Conservation (phyloP, 2,888 invertebrate genomes). For the Ectemnius continuus region DNA sequence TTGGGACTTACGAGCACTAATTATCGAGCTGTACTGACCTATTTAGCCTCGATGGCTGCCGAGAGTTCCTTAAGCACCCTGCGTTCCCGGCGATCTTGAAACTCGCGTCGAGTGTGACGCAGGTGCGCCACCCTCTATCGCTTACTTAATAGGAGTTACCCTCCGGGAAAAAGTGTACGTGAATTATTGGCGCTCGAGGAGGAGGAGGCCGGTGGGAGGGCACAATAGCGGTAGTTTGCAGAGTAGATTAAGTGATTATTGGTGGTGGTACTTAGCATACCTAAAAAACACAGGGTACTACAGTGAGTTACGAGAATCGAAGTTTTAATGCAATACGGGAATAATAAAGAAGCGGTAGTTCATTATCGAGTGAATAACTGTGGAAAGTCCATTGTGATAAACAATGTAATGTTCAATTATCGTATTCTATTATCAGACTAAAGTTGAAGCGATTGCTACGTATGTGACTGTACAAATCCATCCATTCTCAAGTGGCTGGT, state of each 20-base stretch:
- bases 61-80: constrained; percentile 9
- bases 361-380: too few relatives aligned
- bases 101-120: background rate
- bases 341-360: too few relatives aligned
- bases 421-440: too few relatives aligned
- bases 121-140: background rate
- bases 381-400: too few relatives aligned
- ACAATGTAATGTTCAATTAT: too few relatives aligned
- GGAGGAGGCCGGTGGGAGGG: background rate
- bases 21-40: constrained; percentile 40
- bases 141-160: background rate
- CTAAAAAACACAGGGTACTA: too few relatives aligned
- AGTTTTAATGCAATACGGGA: too few relatives aligned
- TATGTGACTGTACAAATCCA: too few relatives aligned
- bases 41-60: constrained; percentile 21
- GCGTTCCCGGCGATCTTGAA: constrained; percentile 16
- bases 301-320: too few relatives aligned
- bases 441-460: too few relatives aligned
- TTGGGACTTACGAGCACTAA: constrained; percentile 35
- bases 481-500: too few relatives aligned
- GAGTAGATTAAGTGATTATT: constrained; percentile 7
- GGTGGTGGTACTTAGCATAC: background rate
- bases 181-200: background rate
- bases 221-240: background rate
- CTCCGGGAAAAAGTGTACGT: background rate